Percentiles rank a stretch among this genome's conserved stretches.
These are phyloP conservation scores for Aix galericulata DNA, from an alignment of 2,113 vertebrate genomes.

Conservation along the genomic window DNA sequence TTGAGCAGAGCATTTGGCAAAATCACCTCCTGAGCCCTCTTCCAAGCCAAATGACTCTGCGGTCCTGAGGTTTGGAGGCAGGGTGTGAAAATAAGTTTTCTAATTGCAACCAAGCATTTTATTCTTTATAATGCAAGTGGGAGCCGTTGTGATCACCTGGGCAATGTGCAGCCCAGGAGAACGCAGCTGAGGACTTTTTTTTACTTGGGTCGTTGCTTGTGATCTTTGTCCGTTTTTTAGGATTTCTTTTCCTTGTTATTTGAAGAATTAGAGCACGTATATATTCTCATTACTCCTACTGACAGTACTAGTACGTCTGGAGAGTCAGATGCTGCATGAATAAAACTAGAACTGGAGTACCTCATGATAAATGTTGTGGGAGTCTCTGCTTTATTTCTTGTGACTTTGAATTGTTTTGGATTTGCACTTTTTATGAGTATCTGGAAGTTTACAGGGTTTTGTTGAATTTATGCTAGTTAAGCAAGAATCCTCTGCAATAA, in stretches of 20 bases:
- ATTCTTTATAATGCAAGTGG: background rate
- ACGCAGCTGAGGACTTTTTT: fast-evolving
- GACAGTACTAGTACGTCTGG: background rate
- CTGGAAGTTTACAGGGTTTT: background rate
- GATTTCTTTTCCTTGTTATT: background rate
- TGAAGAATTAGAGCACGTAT: background rate
- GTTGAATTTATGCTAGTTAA: background rate
- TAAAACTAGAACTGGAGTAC: background rate
- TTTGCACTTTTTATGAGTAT: background rate
- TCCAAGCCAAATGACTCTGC: background rate
- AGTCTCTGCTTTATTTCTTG: background rate
- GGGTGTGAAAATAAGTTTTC: background rate
- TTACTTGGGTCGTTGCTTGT: background rate
- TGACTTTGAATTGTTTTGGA: background rate
- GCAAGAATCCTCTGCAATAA: background rate
- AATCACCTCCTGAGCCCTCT: background rate
- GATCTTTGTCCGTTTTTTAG: background rate
- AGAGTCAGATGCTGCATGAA: background rate
- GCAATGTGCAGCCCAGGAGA: background rate
- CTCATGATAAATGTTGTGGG: background rate
- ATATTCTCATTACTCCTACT: background rate
- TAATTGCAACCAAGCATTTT: background rate
- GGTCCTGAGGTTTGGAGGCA: background rate
- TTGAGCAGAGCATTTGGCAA: background rate
- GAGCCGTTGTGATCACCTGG: no score